Percentiles rank a stretch among this genome's conserved stretches.
These are phyloP conservation scores for Manacus vitellinus DNA, from an alignment of 2,113 vertebrate species.

Conservation along the genomic window DNA sequence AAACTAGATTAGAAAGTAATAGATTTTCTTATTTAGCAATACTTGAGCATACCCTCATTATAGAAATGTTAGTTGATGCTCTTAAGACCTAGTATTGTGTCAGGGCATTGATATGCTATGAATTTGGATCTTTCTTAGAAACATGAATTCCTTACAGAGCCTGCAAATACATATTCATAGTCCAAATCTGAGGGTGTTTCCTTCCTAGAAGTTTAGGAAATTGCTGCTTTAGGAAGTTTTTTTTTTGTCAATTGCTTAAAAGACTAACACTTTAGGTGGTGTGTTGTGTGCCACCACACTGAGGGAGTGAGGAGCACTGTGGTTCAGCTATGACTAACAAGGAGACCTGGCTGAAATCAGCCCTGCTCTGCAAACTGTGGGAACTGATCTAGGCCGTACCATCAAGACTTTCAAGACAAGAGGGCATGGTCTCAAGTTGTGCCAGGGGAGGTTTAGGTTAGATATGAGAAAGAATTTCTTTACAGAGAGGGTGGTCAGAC, in stretches of 20 bases:
- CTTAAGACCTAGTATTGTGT: neutral
- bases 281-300: neutral
- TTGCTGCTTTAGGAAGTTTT: neutral
- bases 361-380: neutral
- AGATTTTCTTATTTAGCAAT: neutral
- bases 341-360: neutral
- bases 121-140: neutral
- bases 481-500: too few species aligned
- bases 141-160: neutral
- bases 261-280: neutral
- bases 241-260: neutral
- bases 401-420: too few species aligned
- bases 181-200: neutral
- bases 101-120: neutral
- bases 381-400: too few species aligned
- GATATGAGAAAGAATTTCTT: too few species aligned
- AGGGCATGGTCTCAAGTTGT: too few species aligned
- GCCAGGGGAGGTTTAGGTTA: too few species aligned
- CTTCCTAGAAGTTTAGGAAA: neutral
- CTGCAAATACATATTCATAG: neutral
- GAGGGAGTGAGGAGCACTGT: neutral
- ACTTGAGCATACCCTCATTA: neutral
- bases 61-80: neutral
- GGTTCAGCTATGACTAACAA: neutral
- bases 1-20: neutral